Conservation (phyloP, 2,797 vertebrate species). For the Halcyon leucocephala region DNA sequence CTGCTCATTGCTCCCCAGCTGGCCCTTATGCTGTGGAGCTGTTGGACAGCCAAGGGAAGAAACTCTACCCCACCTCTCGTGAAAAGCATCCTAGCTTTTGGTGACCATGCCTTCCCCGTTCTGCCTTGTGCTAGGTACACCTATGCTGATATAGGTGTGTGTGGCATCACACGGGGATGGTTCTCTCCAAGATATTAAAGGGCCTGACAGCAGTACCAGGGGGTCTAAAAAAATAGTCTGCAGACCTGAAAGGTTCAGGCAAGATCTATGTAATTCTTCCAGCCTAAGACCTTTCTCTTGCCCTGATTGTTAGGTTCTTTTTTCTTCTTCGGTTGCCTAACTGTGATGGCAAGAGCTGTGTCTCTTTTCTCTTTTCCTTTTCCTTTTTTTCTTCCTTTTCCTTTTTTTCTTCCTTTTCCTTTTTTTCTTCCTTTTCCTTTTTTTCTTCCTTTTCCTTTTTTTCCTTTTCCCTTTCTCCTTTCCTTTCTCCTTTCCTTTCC, state of each 20-base stretch:
- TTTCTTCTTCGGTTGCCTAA: background rate
- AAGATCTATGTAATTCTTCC: background rate
- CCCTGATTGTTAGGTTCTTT: background rate
- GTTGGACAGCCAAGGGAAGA: background rate
- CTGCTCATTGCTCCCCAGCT: background rate
- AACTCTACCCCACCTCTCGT: background rate
- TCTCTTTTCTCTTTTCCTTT: background rate
- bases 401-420: background rate
- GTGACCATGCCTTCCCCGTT: background rate
- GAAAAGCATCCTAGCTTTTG: background rate
- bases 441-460: background rate
- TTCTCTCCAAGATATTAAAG: background rate
- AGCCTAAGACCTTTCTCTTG: background rate
- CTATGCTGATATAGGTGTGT: background rate
- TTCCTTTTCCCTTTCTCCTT: background rate
- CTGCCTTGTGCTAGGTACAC: background rate
- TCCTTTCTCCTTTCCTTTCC: background rate
- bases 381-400: background rate
- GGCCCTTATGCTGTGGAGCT: accelerated
- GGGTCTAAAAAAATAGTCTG: background rate
- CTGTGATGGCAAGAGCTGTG: background rate
- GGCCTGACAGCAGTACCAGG: too few relatives aligned
- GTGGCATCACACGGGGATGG: background rate
- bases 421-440: background rate
- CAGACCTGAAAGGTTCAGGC: background rate